Evolutionary conservation across 1,140 invertebrate species (phyloP), one percentile per base, ranked within the genome.

Genomic region (Drosophila tristis): DNA sequence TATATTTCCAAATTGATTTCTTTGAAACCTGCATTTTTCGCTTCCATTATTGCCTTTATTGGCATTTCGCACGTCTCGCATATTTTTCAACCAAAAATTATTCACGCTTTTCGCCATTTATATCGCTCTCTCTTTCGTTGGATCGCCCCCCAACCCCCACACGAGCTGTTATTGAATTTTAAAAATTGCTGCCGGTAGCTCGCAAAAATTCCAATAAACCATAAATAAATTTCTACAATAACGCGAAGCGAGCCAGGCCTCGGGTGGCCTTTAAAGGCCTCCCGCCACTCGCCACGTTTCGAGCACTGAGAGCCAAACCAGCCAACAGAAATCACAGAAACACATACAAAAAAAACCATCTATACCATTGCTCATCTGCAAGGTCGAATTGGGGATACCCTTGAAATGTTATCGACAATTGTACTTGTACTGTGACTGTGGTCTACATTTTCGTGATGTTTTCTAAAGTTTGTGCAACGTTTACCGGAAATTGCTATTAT

Each of bases 161-260:
- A 55, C 59, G 72, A 57, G 66, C 62, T 74, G 68, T 77, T 86
- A 87, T 86, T 86, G 78, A 87, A 87, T 87, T 78, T 78, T 71
- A 47, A 78, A 86, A 78, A 87, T 72, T 81, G 74, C 70, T 86
- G 74, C 82, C 82, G 82, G 82, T 86, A 87, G 82, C 82, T 74
- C 78, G 81, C 82, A 81, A 87, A 86, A 86, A 86, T 86, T 86
- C 82, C 82, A 86, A 86, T 86, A 87, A 87, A 86, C 82, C 78
- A 82, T 87, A 87, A 87, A 87, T 87, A 87, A 87, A 87, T 87
- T 82, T 87, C 67, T 78, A 87, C 84, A 87, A 87, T 79, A 81
- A 82, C 70, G 66, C 75, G 66, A 89, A 89, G 84, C 82, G 78
- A 87, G 82, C 81, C 78, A 81, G 62, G 82, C 81, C 82, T 86